Evolutionary conservation across 1,140 invertebrate genomes (phyloP), one percentile per base, ranked within the genome.

Genomic region (Lepidurus packardi): DNA sequence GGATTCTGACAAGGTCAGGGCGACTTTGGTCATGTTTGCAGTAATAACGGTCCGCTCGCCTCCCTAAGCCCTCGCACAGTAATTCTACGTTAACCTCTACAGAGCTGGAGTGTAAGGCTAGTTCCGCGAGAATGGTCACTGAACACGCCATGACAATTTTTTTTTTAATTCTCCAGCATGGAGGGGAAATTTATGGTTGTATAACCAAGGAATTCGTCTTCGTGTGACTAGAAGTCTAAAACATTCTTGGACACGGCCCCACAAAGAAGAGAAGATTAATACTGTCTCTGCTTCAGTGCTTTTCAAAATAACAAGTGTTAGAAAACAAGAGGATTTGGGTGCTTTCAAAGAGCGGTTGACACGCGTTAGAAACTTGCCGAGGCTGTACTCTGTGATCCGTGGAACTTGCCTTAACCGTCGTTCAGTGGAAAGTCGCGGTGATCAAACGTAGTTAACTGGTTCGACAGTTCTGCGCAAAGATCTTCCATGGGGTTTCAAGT

Each of bases 81-180:
- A 65, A 65, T 65, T 65, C 53, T 1, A 65, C 16, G 16, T 21
- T 65, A 65, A 65, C 53, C 53, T 65, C 53, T 65, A 65, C 53
- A 21, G 53, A 65, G 53, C 53, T 13, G 16, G 53, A 65, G 53
- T 65, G 53, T 65, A 16, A 65, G 53, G 53, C 21, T 65, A 65
- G 16, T 65, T 65, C 16, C 53, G 21, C 53, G 53, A 65, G 53
- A 65, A 65, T 65, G 53, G 53, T 65, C 53, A 65, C 9, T 65
- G 21, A 65, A 65, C 53, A 65, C 53, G 53, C 16, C 53, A 65
- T 13, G 53, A 7, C 53, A n/a, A 7, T n/a, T n/a, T n/a, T n/a
- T 65, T 21, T 65, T 65, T 21, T 7, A 21, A 65, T 65, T 65
- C 53, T 13, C 7, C 21, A 21, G n/a, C 16, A 65, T n/a, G 8